phyloP scores from a whole-genome alignment of 2,797 vertebrate species.

The Nothura maculosa region DNA sequence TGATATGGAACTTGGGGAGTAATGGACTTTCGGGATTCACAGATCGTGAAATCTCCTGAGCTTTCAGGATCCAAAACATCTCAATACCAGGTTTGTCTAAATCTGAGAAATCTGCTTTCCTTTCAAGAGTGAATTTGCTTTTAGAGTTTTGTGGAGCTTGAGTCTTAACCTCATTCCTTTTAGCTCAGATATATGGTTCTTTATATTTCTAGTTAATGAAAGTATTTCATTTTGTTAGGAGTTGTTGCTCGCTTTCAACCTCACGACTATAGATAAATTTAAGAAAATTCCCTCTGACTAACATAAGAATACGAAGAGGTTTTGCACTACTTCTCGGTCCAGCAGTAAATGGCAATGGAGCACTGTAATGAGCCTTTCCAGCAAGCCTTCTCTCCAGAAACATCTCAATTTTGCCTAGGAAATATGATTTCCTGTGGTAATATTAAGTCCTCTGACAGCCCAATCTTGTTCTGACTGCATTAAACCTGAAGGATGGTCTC shows the following conservation, averaged over 20 bases:
- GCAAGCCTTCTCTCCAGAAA: not conserved
- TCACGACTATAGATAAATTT: not conserved
- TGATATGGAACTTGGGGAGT: not conserved
- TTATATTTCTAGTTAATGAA: not conserved
- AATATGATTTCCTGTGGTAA: slow-evolving; percentile 15
- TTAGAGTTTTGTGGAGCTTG: not conserved
- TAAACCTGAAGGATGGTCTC: slow-evolving; percentile 48
- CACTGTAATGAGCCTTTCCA: slow-evolving; percentile 11
- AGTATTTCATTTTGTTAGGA: not conserved
- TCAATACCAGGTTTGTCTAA: not conserved
- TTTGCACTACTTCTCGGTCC: not conserved
- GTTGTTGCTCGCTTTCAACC: not conserved
- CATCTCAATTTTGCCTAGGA: slow-evolving; percentile 28
- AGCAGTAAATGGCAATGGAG: not conserved
- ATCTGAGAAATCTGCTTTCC: not conserved
- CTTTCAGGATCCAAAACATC: not conserved
- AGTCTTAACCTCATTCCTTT: not conserved
- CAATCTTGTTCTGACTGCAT: not conserved
- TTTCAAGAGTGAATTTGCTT: not conserved
- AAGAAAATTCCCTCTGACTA: not conserved
- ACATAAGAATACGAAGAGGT: not conserved
- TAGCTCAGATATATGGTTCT: not conserved
- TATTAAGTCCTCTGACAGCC: slow-evolving; percentile 28
- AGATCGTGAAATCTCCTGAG: not conserved
- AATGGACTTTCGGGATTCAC: not conserved